phyloP scores from a whole-genome alignment of 2,888 invertebrate genomes.

The Drosophila basisetae region DNA sequence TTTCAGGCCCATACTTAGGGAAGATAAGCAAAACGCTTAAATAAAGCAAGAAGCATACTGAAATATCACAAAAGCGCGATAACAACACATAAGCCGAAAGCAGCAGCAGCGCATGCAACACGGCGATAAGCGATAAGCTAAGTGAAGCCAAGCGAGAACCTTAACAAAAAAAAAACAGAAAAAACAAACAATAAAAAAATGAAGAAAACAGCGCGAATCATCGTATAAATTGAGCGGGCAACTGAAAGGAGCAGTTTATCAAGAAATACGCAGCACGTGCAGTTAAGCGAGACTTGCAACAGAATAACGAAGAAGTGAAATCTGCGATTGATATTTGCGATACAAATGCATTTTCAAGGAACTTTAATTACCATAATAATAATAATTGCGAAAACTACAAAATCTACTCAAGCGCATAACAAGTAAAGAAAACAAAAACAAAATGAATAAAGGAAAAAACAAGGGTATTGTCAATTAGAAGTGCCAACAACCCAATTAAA shows the following conservation, averaged over 20 bases:
- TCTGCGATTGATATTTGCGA: not conserved
- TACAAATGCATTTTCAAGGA: not conserved
- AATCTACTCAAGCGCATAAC: not conserved
- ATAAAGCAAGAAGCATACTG: not conserved
- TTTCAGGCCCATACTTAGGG: slow-evolving; percentile 20
- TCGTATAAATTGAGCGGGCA: too few relatives aligned
- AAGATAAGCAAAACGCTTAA: slow-evolving; percentile 10
- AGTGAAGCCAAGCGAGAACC: slow-evolving; percentile 1
- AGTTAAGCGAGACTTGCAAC: not conserved
- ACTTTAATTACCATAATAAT: not conserved
- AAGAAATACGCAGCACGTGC: not conserved
- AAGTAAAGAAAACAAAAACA: not conserved
- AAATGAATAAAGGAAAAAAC: not conserved
- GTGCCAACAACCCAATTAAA: slow-evolving; percentile 4
- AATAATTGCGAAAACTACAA: not conserved
- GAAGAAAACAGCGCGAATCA: not conserved
- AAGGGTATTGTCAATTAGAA: not conserved
- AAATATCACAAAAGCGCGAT: not conserved
- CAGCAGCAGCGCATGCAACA: not conserved
- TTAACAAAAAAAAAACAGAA: not conserved
- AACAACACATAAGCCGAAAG: not conserved
- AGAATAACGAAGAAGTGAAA: not conserved
- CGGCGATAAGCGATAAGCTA: not conserved
- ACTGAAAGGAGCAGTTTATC: not conserved
- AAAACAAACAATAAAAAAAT: not conserved